phyloP scores from a whole-genome alignment of 64 coral and sea anemone genomes.

The Actinia tenebrosa region DNA sequence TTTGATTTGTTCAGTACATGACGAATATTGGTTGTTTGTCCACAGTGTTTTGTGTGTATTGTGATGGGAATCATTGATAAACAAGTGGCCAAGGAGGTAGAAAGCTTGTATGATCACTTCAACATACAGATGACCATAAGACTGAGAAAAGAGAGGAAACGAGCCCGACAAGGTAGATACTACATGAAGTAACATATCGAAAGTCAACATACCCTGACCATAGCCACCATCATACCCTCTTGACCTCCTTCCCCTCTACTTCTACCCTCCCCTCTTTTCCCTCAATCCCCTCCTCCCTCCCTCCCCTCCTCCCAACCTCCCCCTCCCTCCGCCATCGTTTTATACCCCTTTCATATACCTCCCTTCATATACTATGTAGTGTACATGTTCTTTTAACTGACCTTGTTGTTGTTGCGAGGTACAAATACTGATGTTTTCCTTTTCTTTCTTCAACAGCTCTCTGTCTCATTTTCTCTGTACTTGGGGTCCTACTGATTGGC shows the following conservation, averaged over 20 bases:
- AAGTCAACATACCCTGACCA: too few relatives aligned
- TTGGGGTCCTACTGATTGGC: conserved; percentile 1
- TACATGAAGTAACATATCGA: too few relatives aligned
- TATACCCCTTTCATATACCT: too few relatives aligned
- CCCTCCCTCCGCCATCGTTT: too few relatives aligned
- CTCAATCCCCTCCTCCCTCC: too few relatives aligned
- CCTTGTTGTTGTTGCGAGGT: too few relatives aligned
- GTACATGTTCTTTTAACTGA: too few relatives aligned
- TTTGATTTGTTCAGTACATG: not conserved
- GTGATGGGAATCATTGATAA: conserved; percentile 68
- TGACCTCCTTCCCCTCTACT: too few relatives aligned
- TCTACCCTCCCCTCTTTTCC: too few relatives aligned
- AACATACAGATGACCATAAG: conserved; percentile 48
- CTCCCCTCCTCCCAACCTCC: too few relatives aligned
- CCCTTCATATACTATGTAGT: too few relatives aligned
- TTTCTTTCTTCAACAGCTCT: not conserved
- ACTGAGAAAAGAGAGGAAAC: conserved; percentile 45
- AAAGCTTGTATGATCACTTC: conserved; percentile 61
- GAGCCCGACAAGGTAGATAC: conserved; percentile 32
- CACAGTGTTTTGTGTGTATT: conserved; percentile 81
- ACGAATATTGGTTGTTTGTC: not conserved
- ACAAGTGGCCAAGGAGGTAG: conserved; percentile 52
- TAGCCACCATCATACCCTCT: too few relatives aligned
- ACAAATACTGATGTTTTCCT: not conserved
- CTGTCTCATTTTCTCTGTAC: not conserved